A percentile compares a stretch with the other conserved stretches of the same genome.
These are phyloP conservation scores for Hiodon tergisus DNA, from an alignment of 2,113 vertebrate genomes.

Conservation along the genomic window DNA sequence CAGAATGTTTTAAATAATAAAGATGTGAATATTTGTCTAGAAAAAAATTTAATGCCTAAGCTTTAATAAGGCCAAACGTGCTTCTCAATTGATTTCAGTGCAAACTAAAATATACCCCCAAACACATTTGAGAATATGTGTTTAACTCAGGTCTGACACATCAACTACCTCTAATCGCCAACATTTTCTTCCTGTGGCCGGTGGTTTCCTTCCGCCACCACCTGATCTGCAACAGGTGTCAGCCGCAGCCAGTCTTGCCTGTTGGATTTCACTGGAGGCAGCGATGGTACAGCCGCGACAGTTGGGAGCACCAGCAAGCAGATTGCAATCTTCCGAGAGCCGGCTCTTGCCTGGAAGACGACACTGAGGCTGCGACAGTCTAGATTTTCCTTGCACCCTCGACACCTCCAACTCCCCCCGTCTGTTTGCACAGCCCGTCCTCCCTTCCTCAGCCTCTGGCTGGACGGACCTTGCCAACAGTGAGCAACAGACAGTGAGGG, in stretches of 20 bases:
- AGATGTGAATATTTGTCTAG: too few relatives aligned
- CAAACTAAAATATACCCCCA: too few relatives aligned
- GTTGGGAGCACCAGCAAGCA: slow-evolving; percentile 13
- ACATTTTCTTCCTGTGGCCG: too few relatives aligned
- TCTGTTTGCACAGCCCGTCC: background rate
- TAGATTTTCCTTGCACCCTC: background rate
- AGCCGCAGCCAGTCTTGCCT: background rate
- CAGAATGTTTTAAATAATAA: too few relatives aligned
- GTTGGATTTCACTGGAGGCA: background rate
- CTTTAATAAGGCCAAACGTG: too few relatives aligned
- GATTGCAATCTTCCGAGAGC: slow-evolving; percentile 1
- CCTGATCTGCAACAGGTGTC: slow-evolving; percentile 14
- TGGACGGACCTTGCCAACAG: background rate
- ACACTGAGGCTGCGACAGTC: background rate
- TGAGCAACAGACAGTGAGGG: background rate
- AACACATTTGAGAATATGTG: too few relatives aligned
- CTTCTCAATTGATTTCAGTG: too few relatives aligned
- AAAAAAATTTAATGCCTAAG: too few relatives aligned
- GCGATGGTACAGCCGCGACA: slow-evolving; percentile 13
- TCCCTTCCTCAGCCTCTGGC: background rate
- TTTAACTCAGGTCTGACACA: too few relatives aligned
- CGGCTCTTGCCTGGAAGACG: background rate
- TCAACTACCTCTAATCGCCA: too few relatives aligned
- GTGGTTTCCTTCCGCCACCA: background rate
- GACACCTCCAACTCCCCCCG: background rate